These are phyloP conservation scores for Diaphora mendica DNA, from an alignment of 2,888 invertebrate species.

Conservation along the genomic window DNA sequence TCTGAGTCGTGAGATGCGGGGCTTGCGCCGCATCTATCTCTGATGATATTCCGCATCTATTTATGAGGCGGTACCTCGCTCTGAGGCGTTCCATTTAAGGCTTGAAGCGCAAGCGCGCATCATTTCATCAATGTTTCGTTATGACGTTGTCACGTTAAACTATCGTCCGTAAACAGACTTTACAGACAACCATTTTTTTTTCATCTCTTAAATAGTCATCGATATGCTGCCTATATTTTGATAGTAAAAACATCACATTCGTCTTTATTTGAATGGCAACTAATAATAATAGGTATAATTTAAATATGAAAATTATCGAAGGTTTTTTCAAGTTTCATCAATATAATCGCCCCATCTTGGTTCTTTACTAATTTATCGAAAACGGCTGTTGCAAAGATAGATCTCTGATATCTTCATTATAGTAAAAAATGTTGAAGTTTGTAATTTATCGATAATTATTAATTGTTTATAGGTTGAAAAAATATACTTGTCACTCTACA, in stretches of 20 bases:
- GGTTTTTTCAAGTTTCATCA: background rate
- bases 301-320: background rate
- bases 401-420: background rate
- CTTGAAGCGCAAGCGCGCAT: too few species aligned
- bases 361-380: background rate
- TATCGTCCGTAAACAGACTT: too few species aligned
- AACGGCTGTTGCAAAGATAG: background rate
- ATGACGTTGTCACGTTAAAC: too few species aligned
- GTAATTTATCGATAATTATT: background rate
- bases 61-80: too few species aligned
- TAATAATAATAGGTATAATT: background rate
- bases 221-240: background rate
- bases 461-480: background rate
- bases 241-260: too few species aligned
- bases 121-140: too few species aligned
- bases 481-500: slow-evolving; percentile 12
- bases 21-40: too few species aligned
- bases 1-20: too few species aligned
- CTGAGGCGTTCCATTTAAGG: too few species aligned
- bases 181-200: too few species aligned
- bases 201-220: too few species aligned
- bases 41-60: too few species aligned
- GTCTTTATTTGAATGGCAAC: background rate
- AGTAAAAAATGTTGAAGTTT: background rate
- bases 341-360: background rate